These are phyloP conservation scores for Prosapia bicincta DNA, from an alignment of 2,888 invertebrate species.

Conservation along the genomic window DNA sequence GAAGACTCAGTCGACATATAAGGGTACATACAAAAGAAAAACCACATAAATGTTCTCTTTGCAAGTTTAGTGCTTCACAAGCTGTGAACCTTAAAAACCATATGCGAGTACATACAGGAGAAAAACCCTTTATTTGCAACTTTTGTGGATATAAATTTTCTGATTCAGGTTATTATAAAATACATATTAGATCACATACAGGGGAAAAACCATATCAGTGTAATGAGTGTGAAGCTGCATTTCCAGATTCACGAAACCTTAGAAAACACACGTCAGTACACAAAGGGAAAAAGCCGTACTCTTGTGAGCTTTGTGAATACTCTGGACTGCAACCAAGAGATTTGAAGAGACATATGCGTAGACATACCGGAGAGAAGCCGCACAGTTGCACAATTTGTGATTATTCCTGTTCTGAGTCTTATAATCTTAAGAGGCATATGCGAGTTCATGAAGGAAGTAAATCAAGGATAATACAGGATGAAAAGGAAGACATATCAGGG, in stretches of 20 bases:
- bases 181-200: neutral
- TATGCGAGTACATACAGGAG: constrained; percentile 3
- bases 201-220: neutral
- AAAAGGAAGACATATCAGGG: neutral
- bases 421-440: neutral
- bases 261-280: neutral
- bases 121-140: constrained; percentile 4
- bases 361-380: neutral
- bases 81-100: neutral
- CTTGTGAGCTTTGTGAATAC: neutral
- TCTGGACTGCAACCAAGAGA: neutral
- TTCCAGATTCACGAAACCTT: neutral
- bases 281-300: neutral
- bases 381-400: neutral
- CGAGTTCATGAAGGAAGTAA: neutral
- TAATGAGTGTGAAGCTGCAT: neutral
- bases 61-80: neutral
- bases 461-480: neutral
- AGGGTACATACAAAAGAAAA: neutral
- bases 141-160: neutral
- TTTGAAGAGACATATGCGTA: neutral
- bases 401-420: neutral
- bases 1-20: neutral
- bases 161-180: neutral
- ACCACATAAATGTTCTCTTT: constrained; percentile 4